Percentiles rank a stretch among this genome's conserved stretches.
These are phyloP conservation scores for Holacanthella duospinosa DNA, from an alignment of 2,888 invertebrate species.

Conservation along the genomic window DNA sequence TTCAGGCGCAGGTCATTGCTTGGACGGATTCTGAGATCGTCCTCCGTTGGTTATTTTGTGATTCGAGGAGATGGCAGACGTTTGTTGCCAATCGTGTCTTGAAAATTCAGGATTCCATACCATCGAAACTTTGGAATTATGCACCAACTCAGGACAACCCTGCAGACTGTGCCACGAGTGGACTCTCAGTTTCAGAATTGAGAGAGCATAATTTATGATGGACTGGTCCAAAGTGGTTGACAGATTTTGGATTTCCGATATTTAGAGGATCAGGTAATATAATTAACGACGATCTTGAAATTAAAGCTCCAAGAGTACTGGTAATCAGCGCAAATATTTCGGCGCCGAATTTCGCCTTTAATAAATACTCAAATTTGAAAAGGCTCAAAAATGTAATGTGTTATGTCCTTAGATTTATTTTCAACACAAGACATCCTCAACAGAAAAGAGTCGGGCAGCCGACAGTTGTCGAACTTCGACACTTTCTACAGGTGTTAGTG, in stretches of 20 bases:
- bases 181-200: constrained; percentile 3
- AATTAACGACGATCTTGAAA: too few species aligned
- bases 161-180: constrained; percentile 11
- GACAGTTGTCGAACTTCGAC: background rate
- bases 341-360: too few species aligned
- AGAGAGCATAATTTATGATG: constrained; percentile 6
- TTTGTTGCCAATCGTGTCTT: constrained; percentile 28
- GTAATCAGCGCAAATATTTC: background rate
- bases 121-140: constrained; percentile 10
- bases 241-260: too few species aligned
- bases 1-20: background rate
- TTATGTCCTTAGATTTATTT: background rate
- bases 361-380: too few species aligned
- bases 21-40: constrained; percentile 21
- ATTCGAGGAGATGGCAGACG: constrained; percentile 18
- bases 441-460: background rate
- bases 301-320: too few species aligned
- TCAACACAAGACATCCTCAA: background rate
- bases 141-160: constrained; percentile 10
- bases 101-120: constrained; percentile 16
- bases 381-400: background rate
- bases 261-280: too few species aligned
- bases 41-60: constrained; percentile 18
- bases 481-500: background rate
- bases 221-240: constrained; percentile 10